Conservation (phyloP, 2,797 vertebrate genomes). For the Rhodeus uyekii region DNA sequence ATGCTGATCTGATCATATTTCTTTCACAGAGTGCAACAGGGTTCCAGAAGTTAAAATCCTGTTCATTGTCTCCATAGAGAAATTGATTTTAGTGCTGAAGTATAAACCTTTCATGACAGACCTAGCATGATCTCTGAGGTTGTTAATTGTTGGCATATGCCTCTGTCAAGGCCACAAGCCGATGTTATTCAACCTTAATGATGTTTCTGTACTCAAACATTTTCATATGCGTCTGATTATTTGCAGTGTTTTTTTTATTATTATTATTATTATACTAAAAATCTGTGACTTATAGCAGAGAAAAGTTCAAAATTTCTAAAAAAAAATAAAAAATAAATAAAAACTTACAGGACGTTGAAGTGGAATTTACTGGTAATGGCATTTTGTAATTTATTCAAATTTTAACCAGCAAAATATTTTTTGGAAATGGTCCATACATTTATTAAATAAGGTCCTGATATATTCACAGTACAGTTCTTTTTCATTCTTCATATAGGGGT, state of each 20-base stretch:
- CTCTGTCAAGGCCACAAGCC: constrained; percentile 9
- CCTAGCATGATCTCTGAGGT: constrained; percentile 17
- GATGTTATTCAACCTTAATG: background rate
- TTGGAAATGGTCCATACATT: background rate
- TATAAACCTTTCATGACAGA: constrained; percentile 12
- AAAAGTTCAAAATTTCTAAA: no score
- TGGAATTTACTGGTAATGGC: no score
- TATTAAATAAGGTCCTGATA: background rate
- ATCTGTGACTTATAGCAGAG: no score
- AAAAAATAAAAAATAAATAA: no score
- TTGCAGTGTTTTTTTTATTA: background rate
- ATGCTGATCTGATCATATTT: constrained; percentile 15
- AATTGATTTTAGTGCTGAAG: constrained; percentile 23
- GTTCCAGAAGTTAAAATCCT: constrained; percentile 1
- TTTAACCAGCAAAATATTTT: no score
- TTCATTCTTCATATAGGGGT: background rate
- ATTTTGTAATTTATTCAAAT: no score
- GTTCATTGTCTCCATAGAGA: background rate
- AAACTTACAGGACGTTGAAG: no score
- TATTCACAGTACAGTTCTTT: background rate
- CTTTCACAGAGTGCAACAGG: background rate
- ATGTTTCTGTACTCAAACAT: background rate
- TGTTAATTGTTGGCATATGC: constrained; percentile 14
- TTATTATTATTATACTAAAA: no score
- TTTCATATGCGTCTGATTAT: background rate